Conservation (phyloP, 2,888 invertebrate species). For the Chironomus tentans region DNA sequence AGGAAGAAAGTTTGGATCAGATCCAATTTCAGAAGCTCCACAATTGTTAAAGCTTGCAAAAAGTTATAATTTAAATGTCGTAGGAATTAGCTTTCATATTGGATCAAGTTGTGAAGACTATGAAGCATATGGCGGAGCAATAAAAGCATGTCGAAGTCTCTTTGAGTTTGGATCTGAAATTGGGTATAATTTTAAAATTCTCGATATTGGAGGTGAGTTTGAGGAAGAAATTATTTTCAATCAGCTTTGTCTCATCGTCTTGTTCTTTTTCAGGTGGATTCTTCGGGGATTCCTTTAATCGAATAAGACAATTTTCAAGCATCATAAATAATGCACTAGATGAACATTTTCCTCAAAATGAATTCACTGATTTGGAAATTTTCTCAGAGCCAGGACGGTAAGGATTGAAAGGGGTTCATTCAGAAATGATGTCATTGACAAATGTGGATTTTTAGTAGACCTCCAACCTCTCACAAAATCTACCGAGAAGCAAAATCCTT, state of each 20-base stretch:
- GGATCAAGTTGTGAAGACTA: slow-evolving; percentile 34
- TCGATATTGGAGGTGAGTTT: slow-evolving; percentile 25
- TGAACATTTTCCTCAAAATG: slow-evolving; percentile 25
- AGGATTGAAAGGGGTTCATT: no score
- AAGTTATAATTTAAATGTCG: slow-evolving; percentile 8
- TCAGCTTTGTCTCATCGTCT: not conserved
- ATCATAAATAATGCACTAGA: slow-evolving; percentile 25
- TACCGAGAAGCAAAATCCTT: no score
- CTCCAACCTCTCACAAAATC: no score
- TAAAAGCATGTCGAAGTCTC: slow-evolving; percentile 41
- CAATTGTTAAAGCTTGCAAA: slow-evolving; percentile 12
- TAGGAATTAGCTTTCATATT: slow-evolving; percentile 25
- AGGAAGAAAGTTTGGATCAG: slow-evolving; percentile 26
- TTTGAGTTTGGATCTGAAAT: slow-evolving; percentile 40
- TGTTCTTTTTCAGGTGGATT: slow-evolving; percentile 7
- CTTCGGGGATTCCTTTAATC: not conserved
- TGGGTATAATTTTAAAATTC: slow-evolving; percentile 12
- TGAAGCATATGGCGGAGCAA: slow-evolving; percentile 43
- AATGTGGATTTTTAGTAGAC: no score
- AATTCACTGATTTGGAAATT: slow-evolving; percentile 34
- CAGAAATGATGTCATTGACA: no score
- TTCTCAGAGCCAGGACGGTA: slow-evolving; percentile 50
- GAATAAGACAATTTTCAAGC: not conserved
- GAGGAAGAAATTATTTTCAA: not conserved
- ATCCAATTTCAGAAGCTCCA: slow-evolving; percentile 35